Evolutionary conservation across 30 jellyfish, hydroid and myxozoan species (phyloP).

Genomic region (Pelagia noctiluca): DNA sequence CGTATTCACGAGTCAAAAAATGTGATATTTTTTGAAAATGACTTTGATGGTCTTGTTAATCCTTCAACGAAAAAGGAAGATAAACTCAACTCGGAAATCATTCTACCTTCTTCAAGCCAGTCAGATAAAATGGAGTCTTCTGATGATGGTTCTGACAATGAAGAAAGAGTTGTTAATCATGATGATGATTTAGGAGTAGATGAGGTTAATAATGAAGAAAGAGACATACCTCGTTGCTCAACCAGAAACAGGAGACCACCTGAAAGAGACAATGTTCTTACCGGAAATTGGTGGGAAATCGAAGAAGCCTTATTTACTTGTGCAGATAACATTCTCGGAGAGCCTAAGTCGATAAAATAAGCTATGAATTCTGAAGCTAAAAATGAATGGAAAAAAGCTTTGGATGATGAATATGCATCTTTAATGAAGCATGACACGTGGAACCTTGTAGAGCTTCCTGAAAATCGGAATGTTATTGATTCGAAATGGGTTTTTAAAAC

Average conservation of each 20-base stretch:
- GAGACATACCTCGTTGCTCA: slow-evolving; percentile 13
- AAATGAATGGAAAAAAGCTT: slow-evolving; percentile 49
- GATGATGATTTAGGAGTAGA: background rate
- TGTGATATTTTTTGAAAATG: slow-evolving; percentile 22
- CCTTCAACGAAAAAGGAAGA: slow-evolving; percentile 2
- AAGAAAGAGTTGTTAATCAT: slow-evolving; percentile 1
- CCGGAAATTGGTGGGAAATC: slow-evolving; percentile 31
- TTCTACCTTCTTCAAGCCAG: background rate
- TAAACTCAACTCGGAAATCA: background rate
- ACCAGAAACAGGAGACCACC: slow-evolving; percentile 15
- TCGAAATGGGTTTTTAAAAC: slow-evolving; percentile 65
- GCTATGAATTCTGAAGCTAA: slow-evolving; percentile 25
- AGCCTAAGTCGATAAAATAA: slow-evolving; percentile 14
- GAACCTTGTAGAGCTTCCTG: slow-evolving; percentile 57
- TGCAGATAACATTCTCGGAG: slow-evolving; percentile 3
- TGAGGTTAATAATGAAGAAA: background rate
- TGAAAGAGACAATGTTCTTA: slow-evolving; percentile 2
- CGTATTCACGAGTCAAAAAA: background rate
- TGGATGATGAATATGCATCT: slow-evolving; percentile 37
- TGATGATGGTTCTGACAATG: slow-evolving; percentile 5
- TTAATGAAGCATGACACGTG: slow-evolving; percentile 43
- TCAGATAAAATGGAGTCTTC: background rate
- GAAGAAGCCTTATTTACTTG: background rate
- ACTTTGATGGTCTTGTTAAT: slow-evolving; percentile 19
- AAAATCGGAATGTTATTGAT: slow-evolving; percentile 34